Evolutionary conservation across 2,113 vertebrate species (phyloP).

Genomic region (Alectura lathami): DNA sequence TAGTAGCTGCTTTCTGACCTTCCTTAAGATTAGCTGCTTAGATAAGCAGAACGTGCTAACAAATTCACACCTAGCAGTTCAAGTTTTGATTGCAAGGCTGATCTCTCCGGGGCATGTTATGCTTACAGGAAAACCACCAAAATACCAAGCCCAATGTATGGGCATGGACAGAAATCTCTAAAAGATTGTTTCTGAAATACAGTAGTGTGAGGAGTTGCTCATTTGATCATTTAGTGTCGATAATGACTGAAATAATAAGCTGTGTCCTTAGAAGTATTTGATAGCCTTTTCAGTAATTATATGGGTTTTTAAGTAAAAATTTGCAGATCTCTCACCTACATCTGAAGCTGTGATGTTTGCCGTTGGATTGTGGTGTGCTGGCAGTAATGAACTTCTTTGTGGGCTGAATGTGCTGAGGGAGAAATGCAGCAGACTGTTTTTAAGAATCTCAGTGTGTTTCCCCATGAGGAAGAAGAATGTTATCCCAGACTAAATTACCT

Average conservation of each 20-base stretch:
- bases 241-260: background rate
- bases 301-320: background rate
- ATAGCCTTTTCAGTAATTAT: background rate
- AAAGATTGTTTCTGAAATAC: background rate
- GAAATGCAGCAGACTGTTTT: background rate
- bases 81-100: background rate
- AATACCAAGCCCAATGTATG: background rate
- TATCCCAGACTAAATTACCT: background rate
- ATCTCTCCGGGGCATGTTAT: background rate
- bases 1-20: constrained; percentile 55
- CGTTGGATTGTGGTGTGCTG: background rate
- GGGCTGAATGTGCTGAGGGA: background rate
- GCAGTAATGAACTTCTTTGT: background rate
- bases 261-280: background rate
- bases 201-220: background rate
- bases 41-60: constrained; percentile 47
- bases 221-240: background rate
- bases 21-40: constrained; percentile 63
- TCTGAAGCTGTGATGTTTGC: background rate
- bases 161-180: background rate
- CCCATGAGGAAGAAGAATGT: background rate
- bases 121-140: background rate
- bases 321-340: background rate
- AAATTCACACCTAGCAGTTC: constrained; percentile 43
- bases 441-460: background rate